Percentiles rank a stretch among this genome's conserved stretches.
Conservation (phyloP, 64 coral and sea anemone species). For the Dendrophyllia cribrosa region DNA sequence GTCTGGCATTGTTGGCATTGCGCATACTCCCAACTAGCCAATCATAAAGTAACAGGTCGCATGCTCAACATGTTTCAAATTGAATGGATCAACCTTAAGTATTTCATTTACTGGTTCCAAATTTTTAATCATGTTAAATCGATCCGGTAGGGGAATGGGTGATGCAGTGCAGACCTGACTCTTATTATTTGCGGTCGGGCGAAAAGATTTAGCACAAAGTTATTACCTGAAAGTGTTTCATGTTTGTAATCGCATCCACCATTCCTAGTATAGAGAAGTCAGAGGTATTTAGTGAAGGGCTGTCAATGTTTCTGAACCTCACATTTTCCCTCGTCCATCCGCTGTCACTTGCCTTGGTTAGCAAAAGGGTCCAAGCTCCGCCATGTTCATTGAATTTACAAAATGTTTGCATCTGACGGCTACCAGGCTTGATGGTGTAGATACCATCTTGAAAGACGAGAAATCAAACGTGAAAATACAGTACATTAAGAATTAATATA, state of each 20-base stretch:
- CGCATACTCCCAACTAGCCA: no score
- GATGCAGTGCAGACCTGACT: no score
- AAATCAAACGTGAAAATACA: neutral
- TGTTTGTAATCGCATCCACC: conserved; percentile 30
- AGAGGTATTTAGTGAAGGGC: conserved; percentile 11
- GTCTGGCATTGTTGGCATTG: no score
- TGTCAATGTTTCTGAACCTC: neutral
- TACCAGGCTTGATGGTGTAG: conserved; percentile 2
- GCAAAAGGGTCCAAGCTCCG: conserved; percentile 67
- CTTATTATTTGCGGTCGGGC: no score
- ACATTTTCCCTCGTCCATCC: conserved; percentile 63
- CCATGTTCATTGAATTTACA: conserved; percentile 63
- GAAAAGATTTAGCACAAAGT: no score
- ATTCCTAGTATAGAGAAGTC: conserved; percentile 65
- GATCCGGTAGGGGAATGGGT: no score
- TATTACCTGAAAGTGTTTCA: conserved; percentile 52
- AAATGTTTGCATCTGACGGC: conserved; percentile 26
- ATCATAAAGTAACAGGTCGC: no score
- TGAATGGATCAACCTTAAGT: no score
- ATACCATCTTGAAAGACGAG: conserved; percentile 12
- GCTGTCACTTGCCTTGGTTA: conserved; percentile 32
- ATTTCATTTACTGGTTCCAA: no score
- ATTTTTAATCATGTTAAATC: no score
- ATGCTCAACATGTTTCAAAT: no score
- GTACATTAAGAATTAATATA: no score